Percentiles rank a stretch among this genome's conserved stretches.
Conservation (phyloP, 2,113 vertebrate genomes). For the Mus pahari region DNA sequence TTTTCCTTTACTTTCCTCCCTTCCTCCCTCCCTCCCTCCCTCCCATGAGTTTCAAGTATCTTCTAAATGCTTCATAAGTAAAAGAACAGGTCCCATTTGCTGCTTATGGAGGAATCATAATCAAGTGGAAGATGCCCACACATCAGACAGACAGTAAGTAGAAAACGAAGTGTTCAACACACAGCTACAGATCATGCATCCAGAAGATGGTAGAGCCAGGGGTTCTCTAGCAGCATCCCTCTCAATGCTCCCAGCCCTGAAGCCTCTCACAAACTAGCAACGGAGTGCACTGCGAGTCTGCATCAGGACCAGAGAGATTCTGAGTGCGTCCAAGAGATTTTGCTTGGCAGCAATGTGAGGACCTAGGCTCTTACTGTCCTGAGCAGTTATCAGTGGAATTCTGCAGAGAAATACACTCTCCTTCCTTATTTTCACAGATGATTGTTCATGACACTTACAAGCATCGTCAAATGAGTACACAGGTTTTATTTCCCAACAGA, state of each 20-base stretch:
- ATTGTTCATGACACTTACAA: conserved; percentile 70
- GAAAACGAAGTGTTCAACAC: neutral
- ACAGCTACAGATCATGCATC: neutral
- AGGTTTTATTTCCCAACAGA: conserved; percentile 74
- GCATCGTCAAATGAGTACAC: conserved; percentile 68
- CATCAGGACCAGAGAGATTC: rapidly evolving
- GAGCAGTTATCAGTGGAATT: neutral
- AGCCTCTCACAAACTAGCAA: neutral
- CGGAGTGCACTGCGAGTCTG: neutral
- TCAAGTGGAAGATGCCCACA: neutral
- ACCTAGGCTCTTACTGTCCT: neutral
- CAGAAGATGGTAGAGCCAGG: neutral
- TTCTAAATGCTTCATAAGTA: neutral
- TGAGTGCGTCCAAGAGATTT: neutral
- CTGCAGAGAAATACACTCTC: neutral
- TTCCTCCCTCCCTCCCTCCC: neutral
- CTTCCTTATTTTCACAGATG: conserved; percentile 32
- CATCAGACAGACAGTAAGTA: neutral
- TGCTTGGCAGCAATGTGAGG: neutral
- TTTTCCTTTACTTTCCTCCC: neutral
- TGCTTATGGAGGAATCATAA: neutral
- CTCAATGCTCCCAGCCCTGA: neutral
- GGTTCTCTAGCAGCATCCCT: neutral
- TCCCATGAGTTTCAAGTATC: neutral
- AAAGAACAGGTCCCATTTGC: neutral